Evolutionary conservation across 2,888 invertebrate genomes (phyloP).

Genomic region (Eretmocerus hayati): DNA sequence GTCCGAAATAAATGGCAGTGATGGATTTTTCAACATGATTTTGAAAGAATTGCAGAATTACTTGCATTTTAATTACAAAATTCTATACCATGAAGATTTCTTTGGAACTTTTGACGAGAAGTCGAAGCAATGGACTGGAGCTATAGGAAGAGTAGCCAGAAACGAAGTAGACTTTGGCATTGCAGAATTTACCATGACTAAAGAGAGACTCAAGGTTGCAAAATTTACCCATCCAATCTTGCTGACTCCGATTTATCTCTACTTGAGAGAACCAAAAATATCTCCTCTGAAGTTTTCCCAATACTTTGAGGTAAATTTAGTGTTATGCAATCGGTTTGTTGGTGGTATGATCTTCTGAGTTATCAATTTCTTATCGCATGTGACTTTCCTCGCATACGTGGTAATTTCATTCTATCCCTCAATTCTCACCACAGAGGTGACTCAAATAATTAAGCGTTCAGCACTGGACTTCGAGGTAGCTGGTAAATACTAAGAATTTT

Average conservation of each 20-base stretch:
- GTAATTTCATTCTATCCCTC: neutral
- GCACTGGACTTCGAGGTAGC: too few relatives aligned
- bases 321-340: too few relatives aligned
- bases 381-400: neutral
- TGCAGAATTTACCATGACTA: slow-evolving; percentile 17
- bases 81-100: neutral
- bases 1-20: neutral
- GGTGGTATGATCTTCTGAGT: too few relatives aligned
- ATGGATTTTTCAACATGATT: neutral
- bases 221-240: slow-evolving; percentile 29
- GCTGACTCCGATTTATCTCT: slow-evolving; percentile 14
- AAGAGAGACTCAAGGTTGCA: slow-evolving; percentile 18
- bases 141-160: slow-evolving; percentile 19
- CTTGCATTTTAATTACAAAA: neutral
- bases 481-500: too few relatives aligned
- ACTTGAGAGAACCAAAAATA: slow-evolving; percentile 18
- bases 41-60: neutral
- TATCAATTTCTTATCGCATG: too few relatives aligned
- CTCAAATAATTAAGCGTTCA: too few relatives aligned
- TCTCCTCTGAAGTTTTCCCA: slow-evolving; percentile 22
- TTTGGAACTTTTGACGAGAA: neutral
- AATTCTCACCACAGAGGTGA: neutral
- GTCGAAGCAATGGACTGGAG: slow-evolving; percentile 26
- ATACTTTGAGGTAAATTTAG: slow-evolving; percentile 23
- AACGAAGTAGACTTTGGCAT: slow-evolving; percentile 27